phyloP scores from a whole-genome alignment of 2,797 vertebrate genomes.

The Nannoperca australis region DNA sequence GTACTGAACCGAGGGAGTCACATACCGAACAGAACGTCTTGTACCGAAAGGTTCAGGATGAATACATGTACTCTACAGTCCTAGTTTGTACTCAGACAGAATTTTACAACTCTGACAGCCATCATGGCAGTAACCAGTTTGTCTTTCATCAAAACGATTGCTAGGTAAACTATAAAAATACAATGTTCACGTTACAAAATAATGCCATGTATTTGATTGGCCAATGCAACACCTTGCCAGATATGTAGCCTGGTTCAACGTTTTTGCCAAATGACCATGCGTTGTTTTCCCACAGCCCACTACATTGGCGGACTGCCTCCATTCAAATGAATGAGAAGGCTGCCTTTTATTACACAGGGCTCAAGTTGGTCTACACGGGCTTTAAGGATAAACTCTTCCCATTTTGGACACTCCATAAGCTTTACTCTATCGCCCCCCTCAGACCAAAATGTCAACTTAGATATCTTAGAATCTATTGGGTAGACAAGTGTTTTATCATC shows the following conservation, averaged over 20 bases:
- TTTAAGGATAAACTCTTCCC: not conserved
- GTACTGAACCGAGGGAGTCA: too few relatives aligned
- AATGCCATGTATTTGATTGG: not conserved
- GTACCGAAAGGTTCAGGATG: too few relatives aligned
- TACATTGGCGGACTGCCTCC: not conserved
- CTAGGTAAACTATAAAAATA: not conserved
- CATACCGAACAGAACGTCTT: too few relatives aligned
- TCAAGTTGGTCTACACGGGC: not conserved
- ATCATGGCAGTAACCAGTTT: not conserved
- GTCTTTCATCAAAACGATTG: not conserved
- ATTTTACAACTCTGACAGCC: not conserved
- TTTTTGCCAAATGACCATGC: not conserved
- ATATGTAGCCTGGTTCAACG: not conserved
- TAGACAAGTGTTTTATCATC: not conserved
- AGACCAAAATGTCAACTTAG: slow-evolving; percentile 2
- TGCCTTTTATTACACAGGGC: not conserved
- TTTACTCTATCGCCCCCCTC: not conserved
- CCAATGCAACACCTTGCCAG: not conserved
- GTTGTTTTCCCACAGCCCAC: not conserved
- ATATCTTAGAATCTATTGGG: not conserved
- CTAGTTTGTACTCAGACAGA: not conserved
- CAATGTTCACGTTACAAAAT: not conserved
- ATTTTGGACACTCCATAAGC: not conserved
- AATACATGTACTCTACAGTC: too few relatives aligned
- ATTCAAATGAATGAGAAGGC: not conserved